Conservation (phyloP, 2,888 invertebrate genomes). For the Imbricaverruca yamaguchii region DNA sequence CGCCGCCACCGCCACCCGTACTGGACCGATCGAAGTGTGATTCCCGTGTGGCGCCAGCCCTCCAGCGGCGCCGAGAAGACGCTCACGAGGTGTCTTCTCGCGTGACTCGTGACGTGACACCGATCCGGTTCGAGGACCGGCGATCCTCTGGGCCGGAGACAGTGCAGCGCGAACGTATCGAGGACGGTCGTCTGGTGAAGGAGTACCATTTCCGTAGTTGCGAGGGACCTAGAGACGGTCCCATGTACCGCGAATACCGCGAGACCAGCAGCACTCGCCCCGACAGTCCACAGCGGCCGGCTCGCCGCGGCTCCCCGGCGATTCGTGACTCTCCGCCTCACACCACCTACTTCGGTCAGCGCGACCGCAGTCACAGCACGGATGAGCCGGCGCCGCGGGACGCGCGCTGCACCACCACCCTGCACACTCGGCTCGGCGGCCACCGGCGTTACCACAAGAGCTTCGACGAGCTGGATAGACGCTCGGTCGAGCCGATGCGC, state of each 20-base stretch:
- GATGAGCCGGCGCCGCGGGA: background rate
- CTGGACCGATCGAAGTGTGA: background rate
- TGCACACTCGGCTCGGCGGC: background rate
- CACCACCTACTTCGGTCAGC: background rate
- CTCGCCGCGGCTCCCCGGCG: background rate
- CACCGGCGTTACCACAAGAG: background rate
- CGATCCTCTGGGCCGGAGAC: background rate
- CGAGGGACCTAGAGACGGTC: background rate
- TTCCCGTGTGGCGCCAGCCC: too few species aligned
- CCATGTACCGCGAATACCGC: background rate
- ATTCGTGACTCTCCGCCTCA: background rate
- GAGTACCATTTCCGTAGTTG: slow-evolving; percentile 17
- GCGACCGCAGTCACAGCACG: background rate
- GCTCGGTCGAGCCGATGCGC: background rate
- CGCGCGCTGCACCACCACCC: background rate
- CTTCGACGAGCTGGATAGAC: background rate
- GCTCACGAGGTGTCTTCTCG: background rate
- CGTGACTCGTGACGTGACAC: background rate
- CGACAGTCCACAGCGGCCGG: background rate
- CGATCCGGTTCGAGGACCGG: background rate
- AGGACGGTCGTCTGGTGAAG: slow-evolving; percentile 1
- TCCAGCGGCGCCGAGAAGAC: too few species aligned
- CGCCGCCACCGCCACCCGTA: background rate
- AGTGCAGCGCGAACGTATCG: background rate
- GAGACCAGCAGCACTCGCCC: background rate